Conservation (phyloP, 2,888 invertebrate species). For the Taphrorychus bicolor region DNA sequence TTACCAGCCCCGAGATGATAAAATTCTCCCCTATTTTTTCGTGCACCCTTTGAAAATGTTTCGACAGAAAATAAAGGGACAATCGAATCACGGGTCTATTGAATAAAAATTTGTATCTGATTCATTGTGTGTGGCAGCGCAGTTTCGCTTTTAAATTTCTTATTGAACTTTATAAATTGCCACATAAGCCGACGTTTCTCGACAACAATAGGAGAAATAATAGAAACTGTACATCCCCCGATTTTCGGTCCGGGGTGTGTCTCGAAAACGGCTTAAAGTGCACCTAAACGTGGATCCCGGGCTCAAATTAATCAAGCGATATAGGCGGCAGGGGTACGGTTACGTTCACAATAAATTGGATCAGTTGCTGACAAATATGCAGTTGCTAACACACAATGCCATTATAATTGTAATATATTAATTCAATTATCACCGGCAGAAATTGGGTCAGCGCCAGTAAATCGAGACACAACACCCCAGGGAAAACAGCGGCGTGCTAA, state of each 20-base stretch:
- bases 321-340: slow-evolving; percentile 13
- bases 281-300: neutral
- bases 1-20: slow-evolving; percentile 11
- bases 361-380: slow-evolving; percentile 26
- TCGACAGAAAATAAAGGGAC: slow-evolving; percentile 11
- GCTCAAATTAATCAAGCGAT: slow-evolving; percentile 6
- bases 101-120: slow-evolving; percentile 32
- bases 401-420: slow-evolving; percentile 37
- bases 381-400: slow-evolving; percentile 29
- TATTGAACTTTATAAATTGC: slow-evolving; percentile 32
- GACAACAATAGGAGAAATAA: slow-evolving; percentile 15
- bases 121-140: slow-evolving; percentile 18
- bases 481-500: slow-evolving; percentile 13
- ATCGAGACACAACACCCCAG: slow-evolving; percentile 15
- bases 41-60: slow-evolving; percentile 3
- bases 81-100: slow-evolving; percentile 33
- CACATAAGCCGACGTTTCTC: slow-evolving; percentile 18
- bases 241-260: neutral
- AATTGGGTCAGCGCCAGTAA: slow-evolving; percentile 32
- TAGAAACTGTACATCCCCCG: neutral
- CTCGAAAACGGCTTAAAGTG: neutral
- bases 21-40: slow-evolving; percentile 5
- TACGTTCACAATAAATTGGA: slow-evolving; percentile 25
- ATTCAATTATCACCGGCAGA: slow-evolving; percentile 28
- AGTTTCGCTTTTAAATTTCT: slow-evolving; percentile 21